These are phyloP conservation scores for Manis crassicaudata DNA, from an alignment of 2,797 vertebrate species.

Conservation along the genomic window DNA sequence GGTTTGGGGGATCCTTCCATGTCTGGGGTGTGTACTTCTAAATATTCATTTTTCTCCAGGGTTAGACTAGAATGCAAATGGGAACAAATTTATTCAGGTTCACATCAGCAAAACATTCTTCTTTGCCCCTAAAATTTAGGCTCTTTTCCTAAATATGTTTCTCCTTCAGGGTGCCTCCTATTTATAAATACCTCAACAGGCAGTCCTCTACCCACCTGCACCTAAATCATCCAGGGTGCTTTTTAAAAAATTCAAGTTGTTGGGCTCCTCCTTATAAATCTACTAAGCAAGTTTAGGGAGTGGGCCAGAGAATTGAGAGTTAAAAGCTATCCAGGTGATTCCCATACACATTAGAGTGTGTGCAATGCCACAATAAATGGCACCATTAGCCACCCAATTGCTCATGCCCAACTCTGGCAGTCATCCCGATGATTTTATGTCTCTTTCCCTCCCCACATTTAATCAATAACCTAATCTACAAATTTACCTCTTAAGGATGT, in stretches of 20 bases:
- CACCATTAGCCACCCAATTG: slow-evolving; percentile 67
- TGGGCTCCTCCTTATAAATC: neutral
- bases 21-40: neutral
- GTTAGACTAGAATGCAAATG: neutral
- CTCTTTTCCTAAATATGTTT: neutral
- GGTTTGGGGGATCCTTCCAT: neutral
- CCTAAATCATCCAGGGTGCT: neutral
- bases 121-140: neutral
- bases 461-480: slow-evolving; percentile 78
- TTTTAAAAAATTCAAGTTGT: slow-evolving; percentile 27
- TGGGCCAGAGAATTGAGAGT: slow-evolving; percentile 12
- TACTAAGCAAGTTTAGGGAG: neutral
- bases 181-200: neutral
- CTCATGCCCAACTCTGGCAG: slow-evolving; percentile 58
- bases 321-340: slow-evolving; percentile 50
- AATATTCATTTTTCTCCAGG: neutral
- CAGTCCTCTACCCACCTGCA: neutral
- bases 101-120: neutral
- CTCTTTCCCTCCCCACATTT: slow-evolving; percentile 61
- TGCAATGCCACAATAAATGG: slow-evolving; percentile 62
- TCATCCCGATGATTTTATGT: neutral
- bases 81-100: neutral
- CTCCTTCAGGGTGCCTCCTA: neutral
- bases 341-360: neutral
- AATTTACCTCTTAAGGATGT: slow-evolving; percentile 70